A percentile compares a stretch with the other conserved stretches of the same genome.
phyloP scores from a whole-genome alignment of 1,140 invertebrate species.

The Leptestheria dahalacensis region DNA sequence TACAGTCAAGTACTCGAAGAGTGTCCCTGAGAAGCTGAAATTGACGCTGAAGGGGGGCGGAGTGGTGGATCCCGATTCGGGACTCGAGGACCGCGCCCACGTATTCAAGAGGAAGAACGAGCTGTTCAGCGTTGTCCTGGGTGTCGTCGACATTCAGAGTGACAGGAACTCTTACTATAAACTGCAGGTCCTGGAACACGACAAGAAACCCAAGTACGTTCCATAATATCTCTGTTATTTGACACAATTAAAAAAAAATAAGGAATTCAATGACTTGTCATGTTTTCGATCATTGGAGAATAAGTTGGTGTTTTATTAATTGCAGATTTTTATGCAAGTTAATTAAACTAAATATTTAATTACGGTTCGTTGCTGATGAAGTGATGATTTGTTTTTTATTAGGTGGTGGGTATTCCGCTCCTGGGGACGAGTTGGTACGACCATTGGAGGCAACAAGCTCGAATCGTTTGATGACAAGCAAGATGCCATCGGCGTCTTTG shows the following conservation, averaged over 20 bases:
- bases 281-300: no score
- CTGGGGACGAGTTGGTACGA: constrained; percentile 93
- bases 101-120: constrained; percentile 46
- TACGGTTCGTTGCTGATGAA: no score
- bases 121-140: constrained; percentile 60
- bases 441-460: constrained; percentile 64
- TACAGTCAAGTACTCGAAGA: constrained; percentile 4
- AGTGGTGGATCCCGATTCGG: constrained; percentile 79
- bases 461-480: constrained; percentile 38
- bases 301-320: no score
- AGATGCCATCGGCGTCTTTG: constrained; percentile 49
- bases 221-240: constrained; percentile 12
- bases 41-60: constrained; percentile 68
- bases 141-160: constrained; percentile 64
- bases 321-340: no score
- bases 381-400: constrained; percentile 13
- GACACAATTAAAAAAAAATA: no score
- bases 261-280: no score
- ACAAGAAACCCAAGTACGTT: constrained; percentile 42
- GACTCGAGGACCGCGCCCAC: constrained; percentile 60
- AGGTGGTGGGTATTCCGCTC: constrained; percentile 72
- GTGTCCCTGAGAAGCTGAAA: constrained; percentile 37
- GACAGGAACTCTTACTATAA: constrained; percentile 93
- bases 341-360: no score
- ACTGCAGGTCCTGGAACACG: constrained; percentile 70